phyloP scores from a whole-genome alignment of 2,888 invertebrate species.

The Nycteola revayana region DNA sequence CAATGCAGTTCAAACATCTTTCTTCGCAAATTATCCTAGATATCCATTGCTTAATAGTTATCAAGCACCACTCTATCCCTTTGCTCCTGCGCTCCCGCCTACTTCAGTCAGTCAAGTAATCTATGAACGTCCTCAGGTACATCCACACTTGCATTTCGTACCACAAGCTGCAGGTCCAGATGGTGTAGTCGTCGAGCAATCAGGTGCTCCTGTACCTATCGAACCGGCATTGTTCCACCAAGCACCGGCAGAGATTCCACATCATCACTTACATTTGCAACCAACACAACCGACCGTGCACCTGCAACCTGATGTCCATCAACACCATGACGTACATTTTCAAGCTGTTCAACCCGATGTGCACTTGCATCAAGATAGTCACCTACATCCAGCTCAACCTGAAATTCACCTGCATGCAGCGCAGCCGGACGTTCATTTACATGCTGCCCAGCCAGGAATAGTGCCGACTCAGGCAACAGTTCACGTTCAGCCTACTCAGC shows the following conservation, averaged over 20 bases:
- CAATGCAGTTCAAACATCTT: conserved; percentile 67
- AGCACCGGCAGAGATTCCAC: conserved; percentile 36
- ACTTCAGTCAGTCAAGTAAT: conserved; percentile 38
- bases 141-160: conserved; percentile 47
- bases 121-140: conserved; percentile 48
- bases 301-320: conserved; percentile 23
- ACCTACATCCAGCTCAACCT: conserved; percentile 19
- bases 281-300: conserved; percentile 29
- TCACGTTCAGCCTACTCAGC: conserved; percentile 18
- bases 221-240: conserved; percentile 41
- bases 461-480: neutral
- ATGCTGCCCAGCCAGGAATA: conserved; percentile 18
- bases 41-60: conserved; percentile 60
- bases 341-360: conserved; percentile 19
- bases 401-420: conserved; percentile 20
- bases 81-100: conserved; percentile 34
- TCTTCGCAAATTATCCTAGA: conserved; percentile 70
- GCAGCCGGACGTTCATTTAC: conserved; percentile 22
- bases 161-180: conserved; percentile 40
- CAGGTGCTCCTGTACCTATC: conserved; percentile 34
- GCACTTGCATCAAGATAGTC: conserved; percentile 21
- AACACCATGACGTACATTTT: conserved; percentile 21
- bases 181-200: conserved; percentile 45
- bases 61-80: conserved; percentile 47
- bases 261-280: conserved; percentile 28